Percentiles rank a stretch among this genome's conserved stretches.
These are phyloP conservation scores for Chelmon rostratus DNA, from an alignment of 2,797 vertebrate species.

Conservation along the genomic window DNA sequence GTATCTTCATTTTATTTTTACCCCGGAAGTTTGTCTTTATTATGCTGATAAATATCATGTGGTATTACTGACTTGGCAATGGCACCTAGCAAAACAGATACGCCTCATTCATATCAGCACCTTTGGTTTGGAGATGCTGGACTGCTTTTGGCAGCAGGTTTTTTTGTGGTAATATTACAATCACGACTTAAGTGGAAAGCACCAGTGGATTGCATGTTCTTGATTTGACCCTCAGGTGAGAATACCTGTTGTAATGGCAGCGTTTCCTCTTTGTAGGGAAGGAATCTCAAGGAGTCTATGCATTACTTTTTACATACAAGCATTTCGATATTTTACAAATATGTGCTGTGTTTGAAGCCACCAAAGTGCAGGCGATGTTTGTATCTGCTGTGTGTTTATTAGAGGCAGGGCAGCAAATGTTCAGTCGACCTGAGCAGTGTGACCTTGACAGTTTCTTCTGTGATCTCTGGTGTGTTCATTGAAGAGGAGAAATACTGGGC, in stretches of 20 bases:
- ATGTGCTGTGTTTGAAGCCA: neutral
- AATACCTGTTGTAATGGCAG: neutral
- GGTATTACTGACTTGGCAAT: neutral
- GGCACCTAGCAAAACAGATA: neutral
- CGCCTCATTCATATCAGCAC: neutral
- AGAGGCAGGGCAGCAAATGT: neutral
- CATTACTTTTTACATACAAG: neutral
- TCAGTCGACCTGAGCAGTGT: neutral
- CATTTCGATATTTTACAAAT: neutral
- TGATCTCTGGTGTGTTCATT: neutral
- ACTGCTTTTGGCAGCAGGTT: conserved; percentile 1
- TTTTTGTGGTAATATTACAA: neutral
- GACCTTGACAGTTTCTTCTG: conserved; percentile 18
- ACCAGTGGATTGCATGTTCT: neutral
- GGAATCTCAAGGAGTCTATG: neutral
- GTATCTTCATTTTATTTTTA: too few relatives aligned
- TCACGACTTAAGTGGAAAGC: neutral
- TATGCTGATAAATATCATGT: neutral
- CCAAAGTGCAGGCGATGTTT: neutral
- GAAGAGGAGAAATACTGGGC: neutral
- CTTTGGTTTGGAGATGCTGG: neutral
- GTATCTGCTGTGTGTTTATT: neutral
- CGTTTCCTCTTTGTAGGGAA: neutral
- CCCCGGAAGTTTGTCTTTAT: neutral
- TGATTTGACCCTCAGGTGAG: neutral